phyloP scores from a whole-genome alignment of 1,140 invertebrate species.

The Megalonaias nervosa region DNA sequence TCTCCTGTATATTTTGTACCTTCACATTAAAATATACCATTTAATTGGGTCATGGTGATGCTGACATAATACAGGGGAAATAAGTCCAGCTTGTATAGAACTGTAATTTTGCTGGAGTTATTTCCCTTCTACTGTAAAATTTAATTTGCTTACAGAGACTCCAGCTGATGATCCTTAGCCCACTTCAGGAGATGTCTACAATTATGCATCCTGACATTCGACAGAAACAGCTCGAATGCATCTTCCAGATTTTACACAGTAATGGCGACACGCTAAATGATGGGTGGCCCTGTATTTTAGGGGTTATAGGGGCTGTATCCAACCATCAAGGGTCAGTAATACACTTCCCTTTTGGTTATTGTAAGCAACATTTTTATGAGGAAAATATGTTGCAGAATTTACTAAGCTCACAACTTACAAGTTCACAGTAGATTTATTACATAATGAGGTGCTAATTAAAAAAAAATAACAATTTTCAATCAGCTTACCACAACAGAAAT shows the following conservation, averaged over 20 bases:
- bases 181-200: constrained; percentile 90
- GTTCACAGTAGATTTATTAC: no score
- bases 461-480: no score
- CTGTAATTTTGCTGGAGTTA: neutral
- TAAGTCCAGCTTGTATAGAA: neutral
- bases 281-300: constrained; percentile 95
- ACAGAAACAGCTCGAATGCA: constrained; percentile 95
- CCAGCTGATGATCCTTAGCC: constrained; percentile 88
- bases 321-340: constrained; percentile 87
- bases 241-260: constrained; percentile 92
- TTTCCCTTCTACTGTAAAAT: neutral
- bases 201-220: constrained; percentile 94
- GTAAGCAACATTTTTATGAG: no score
- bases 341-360: constrained; percentile 3
- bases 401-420: no score
- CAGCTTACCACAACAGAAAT: no score
- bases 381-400: no score
- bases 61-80: neutral
- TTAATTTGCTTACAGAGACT: constrained; percentile 77
- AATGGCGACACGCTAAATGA: constrained; percentile 92
- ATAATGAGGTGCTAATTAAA: no score
- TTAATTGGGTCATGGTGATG: neutral
- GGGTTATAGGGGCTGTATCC: constrained; percentile 94
- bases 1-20: no score
- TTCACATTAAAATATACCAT: no score